Base-by-base conservation (phyloP, 2,113 vertebrate genomes). In the Rhodinocichla rosea region DNA sequence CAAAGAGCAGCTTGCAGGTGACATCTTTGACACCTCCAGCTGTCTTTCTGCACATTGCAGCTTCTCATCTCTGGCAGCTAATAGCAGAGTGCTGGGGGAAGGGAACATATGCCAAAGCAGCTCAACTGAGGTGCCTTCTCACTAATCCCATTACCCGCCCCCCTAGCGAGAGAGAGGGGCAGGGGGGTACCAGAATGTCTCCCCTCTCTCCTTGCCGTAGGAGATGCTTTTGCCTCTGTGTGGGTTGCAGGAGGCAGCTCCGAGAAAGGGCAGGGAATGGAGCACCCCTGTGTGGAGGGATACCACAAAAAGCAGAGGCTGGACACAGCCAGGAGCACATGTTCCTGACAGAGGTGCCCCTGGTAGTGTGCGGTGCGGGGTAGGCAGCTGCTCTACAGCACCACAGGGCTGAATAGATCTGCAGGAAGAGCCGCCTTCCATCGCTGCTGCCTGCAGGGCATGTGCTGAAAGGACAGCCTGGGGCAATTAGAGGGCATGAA, bases 1-100 rank as follows among this genome's bases (percentile, higher is more conserved):
- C 79, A 70, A 75, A 78, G 62, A 88, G 83, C 89, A 88, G 73
- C 69, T 87, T 69, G 84, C 73, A 81, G 87, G 87, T 91, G 92
- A 89, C 90, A 96, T 67, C 64, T 77, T 15, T 91, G 90, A 93
- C 92, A 91, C 69, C 50, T 91, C 81, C 78, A 63, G 65, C 89
- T 94, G 69, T 40, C 70, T 85, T 74, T 63, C 62, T 83, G 56
- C 73, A 74, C 55, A 15, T 56, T 0, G 3, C 45, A 9, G 79
- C 89, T 96, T 94, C 88, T 96, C 35, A 88, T 92, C 87, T 86
- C 71, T 76, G 65, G 75, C 87, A 89, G 87, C 63, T 87, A 74
- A 94, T n/a, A 77, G 68, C 63, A 73, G 45, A 52, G 73, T 0
- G 8, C 27, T 52, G 92, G 92, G 87, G 80, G 95, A 96, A 77